These are phyloP conservation scores for Bagarius yarrelli DNA, from an alignment of 2,113 vertebrate genomes.

Conservation along the genomic window DNA sequence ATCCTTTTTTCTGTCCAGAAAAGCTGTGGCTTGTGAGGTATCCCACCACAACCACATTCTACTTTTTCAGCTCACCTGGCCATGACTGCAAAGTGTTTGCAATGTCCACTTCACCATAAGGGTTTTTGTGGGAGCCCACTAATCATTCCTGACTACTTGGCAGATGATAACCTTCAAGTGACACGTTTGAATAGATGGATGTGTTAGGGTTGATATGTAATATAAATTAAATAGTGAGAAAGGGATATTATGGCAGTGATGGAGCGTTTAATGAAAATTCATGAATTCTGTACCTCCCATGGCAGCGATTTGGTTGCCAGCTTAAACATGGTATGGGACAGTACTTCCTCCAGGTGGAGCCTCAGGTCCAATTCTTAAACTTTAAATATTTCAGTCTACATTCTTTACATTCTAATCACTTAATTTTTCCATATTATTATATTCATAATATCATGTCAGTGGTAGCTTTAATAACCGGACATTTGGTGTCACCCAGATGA, in stretches of 20 bases:
- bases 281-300: constrained; percentile 26
- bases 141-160: constrained; percentile 28
- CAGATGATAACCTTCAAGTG: constrained; percentile 49
- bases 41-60: constrained; percentile 23
- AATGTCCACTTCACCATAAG: constrained; percentile 6
- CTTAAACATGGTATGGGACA: background rate
- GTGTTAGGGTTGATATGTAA: constrained; percentile 25
- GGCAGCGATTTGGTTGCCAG: constrained; percentile 2
- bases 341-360: constrained; percentile 41
- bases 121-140: constrained; percentile 4
- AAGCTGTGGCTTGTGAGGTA: background rate
- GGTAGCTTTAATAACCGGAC: background rate
- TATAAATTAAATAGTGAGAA: constrained; percentile 51
- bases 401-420: background rate
- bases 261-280: constrained; percentile 47
- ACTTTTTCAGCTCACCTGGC: background rate
- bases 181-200: constrained; percentile 35
- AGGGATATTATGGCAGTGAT: constrained; percentile 44
- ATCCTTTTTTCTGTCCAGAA: background rate
- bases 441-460: background rate
- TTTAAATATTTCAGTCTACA: background rate
- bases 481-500: no score
- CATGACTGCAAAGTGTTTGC: constrained; percentile 18
- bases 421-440: background rate
- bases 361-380: constrained; percentile 24